Base-by-base conservation (phyloP, 2,888 invertebrate genomes). In the Pheosia tremula region DNA sequence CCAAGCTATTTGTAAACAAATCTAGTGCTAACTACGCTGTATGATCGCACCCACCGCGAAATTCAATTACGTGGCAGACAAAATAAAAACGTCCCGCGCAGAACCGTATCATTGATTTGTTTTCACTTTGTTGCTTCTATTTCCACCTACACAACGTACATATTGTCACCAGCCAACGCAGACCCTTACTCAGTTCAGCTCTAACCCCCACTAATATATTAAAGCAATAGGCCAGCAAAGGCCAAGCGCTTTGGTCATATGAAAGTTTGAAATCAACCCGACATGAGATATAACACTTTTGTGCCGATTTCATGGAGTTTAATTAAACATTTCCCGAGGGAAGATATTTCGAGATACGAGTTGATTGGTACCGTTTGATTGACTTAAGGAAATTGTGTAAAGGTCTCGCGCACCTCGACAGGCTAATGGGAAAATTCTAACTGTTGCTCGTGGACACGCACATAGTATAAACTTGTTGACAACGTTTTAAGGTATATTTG, bases 11-110 rank as follows among this genome's bases (percentile, higher is more conserved):
- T 75, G 78, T 78, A 82, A 85, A 82, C 81, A 82, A 80, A 85
- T 83, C 77, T 78, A 78, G 70, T 71, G 65, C 75, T 62, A 75
- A 74, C 77, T 78, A 64, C 64, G 77, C 77, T 79, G 75, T 84
- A 87, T 89, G 86, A 90, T 85, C 80, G 86, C 79, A 80, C 79
- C 77, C 74, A 84, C 90, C 90, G 86, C 90, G 87, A 86, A 91
- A 91, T 91, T 92, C 90, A 90, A 92, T 91, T 90, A 90, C 88
- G 84, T 82, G 82, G 83, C 85, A 90, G 88, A 91, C 88, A 87
- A 91, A 90, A 90, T 89, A 90, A 91, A 91, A 91, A 87, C 83
- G 82, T 81, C 80, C 74, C 85, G 79, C 81, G 76, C 83, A 80
- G 81, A 75, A 83, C 81, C 80, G 85, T 86, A 85, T 85, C 87